These are phyloP conservation scores for Scartelaos histophorus DNA, from an alignment of 2,113 vertebrate genomes.

Conservation along the genomic window DNA sequence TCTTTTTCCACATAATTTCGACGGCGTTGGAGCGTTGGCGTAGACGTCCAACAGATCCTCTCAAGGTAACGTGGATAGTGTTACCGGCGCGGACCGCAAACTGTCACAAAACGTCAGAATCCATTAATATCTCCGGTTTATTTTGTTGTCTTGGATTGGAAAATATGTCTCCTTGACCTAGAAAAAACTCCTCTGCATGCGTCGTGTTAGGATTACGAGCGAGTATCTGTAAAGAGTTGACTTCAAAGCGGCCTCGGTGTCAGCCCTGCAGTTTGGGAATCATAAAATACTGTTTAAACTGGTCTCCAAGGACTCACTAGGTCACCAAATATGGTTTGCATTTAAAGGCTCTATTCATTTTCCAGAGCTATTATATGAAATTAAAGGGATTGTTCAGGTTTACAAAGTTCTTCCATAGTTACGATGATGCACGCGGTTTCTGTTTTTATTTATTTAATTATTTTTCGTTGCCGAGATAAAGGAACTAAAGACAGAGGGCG, in stretches of 20 bases:
- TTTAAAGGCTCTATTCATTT: not conserved
- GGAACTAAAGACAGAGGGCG: no score
- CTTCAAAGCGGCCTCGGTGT: conserved; percentile 23
- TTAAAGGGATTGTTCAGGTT: conserved; percentile 1
- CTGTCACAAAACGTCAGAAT: conserved; percentile 27
- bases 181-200: conserved; percentile 21
- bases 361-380: not conserved
- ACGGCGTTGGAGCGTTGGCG: conserved; percentile 18
- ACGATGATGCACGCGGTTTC: not conserved
- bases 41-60: conserved; percentile 31
- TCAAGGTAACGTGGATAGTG: conserved; percentile 47
- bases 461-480: no score
- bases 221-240: conserved; percentile 23
- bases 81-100: conserved; percentile 27
- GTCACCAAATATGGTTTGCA: conserved; percentile 21
- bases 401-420: not conserved
- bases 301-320: conserved; percentile 7
- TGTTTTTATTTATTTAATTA: not conserved
- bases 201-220: conserved; percentile 25
- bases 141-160: conserved; percentile 21
- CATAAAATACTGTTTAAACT: conserved; percentile 23
- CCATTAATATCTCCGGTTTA: conserved; percentile 38
- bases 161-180: conserved; percentile 16
- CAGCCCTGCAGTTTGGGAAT: conserved; percentile 24
- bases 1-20: conserved; percentile 42